A percentile compares a stretch with the other conserved stretches of the same genome.
These are phyloP conservation scores for Drosophila pectinifera DNA, from an alignment of 1,140 invertebrate species.

Conservation along the genomic window DNA sequence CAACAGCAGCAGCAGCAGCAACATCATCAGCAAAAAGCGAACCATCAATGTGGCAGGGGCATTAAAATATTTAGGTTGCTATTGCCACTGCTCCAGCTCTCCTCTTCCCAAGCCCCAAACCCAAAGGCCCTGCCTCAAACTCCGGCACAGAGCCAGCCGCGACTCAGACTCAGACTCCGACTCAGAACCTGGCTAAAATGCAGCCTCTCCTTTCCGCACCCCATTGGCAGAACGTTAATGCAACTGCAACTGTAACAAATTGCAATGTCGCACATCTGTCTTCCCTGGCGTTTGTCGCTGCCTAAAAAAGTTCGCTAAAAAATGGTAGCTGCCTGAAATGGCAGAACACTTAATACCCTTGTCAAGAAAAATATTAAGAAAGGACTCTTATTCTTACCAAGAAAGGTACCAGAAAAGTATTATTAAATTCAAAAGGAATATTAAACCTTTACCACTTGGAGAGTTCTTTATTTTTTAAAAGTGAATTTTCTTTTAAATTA, in stretches of 20 bases:
- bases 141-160: constrained; percentile 7
- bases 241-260: constrained; percentile 82
- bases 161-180: constrained; percentile 13
- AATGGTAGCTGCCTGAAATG: not conserved
- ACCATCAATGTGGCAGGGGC: constrained; percentile 76
- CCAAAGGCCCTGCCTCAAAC: constrained; percentile 26
- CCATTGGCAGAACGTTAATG: constrained; percentile 64
- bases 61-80: constrained; percentile 82
- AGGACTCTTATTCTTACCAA: too few relatives aligned
- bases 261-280: constrained; percentile 82
- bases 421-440: too few relatives aligned
- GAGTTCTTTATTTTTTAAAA: not conserved
- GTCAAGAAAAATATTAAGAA: too few relatives aligned
- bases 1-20: constrained; percentile 18
- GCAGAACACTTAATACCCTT: constrained; percentile 8
- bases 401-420: too few relatives aligned
- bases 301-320: constrained; percentile 48
- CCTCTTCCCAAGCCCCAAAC: constrained; percentile 48
- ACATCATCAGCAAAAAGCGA: constrained; percentile 70
- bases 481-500: too few relatives aligned
- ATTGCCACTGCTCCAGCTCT: constrained; percentile 37
- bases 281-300: constrained; percentile 68
- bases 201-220: constrained; percentile 16
- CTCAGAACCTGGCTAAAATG: constrained; percentile 30
- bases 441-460: too few relatives aligned